Evolutionary conservation across 2,888 invertebrate species (phyloP).

Genomic region (Melanostoma mellinum): DNA sequence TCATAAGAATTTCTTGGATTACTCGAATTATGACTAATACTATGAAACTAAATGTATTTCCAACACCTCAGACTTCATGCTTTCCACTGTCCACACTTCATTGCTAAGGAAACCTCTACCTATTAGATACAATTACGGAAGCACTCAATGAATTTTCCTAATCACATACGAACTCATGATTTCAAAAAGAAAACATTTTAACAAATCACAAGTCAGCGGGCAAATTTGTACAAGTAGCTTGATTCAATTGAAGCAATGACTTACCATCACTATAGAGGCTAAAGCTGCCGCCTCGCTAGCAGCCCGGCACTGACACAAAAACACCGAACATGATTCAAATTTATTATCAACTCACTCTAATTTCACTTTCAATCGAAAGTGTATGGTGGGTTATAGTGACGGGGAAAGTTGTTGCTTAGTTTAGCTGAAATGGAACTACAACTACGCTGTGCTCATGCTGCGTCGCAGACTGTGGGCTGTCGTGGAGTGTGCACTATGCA

Average conservation of each 20-base stretch:
- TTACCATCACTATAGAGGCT: not conserved
- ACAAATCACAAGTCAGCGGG: conserved; percentile 39
- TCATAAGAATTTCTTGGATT: too few species aligned
- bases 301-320: conserved; percentile 20
- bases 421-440: conserved; percentile 31
- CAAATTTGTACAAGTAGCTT: conserved; percentile 32
- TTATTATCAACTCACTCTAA: conserved; percentile 68
- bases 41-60: too few species aligned
- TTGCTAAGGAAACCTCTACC: conserved; percentile 31
- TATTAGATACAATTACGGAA: conserved; percentile 33
- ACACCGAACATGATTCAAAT: conserved; percentile 55
- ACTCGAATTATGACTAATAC: too few species aligned
- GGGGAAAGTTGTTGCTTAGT: conserved; percentile 57
- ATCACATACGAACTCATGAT: conserved; percentile 39
- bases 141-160: conserved; percentile 46
- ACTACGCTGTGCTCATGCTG: conserved; percentile 50
- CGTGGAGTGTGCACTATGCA: conserved; percentile 27
- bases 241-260: conserved; percentile 28
- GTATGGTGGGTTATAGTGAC: conserved; percentile 25
- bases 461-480: conserved; percentile 4
- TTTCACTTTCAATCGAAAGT: conserved; percentile 66
- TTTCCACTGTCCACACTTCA: not conserved
- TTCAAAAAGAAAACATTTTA: conserved; percentile 2
- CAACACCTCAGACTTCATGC: too few species aligned
- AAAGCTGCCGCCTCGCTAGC: not conserved